phyloP scores from a whole-genome alignment of 2,888 invertebrate genomes.

The Gryllus longicercus region DNA sequence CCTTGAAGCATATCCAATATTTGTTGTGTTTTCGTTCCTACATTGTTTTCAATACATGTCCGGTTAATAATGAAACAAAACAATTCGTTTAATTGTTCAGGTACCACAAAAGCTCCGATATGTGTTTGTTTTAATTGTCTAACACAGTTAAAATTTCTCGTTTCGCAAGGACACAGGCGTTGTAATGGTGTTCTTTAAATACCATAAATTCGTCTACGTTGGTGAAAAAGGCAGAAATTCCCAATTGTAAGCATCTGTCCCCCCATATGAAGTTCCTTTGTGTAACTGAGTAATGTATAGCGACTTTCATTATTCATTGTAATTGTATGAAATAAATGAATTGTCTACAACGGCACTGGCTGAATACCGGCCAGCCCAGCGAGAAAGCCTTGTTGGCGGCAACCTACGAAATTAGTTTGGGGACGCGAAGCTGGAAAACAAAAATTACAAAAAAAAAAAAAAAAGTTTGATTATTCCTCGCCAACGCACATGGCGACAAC shows the following conservation, averaged over 20 bases:
- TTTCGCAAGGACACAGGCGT: background rate
- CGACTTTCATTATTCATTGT: background rate
- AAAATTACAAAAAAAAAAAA: background rate
- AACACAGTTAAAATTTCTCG: background rate
- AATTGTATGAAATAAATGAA: background rate
- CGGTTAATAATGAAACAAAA: background rate
- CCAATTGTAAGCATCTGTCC: background rate
- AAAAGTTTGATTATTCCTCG: slow-evolving; percentile 4
- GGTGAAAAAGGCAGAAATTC: background rate
- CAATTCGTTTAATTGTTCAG: slow-evolving; percentile 8
- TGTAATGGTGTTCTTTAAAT: background rate
- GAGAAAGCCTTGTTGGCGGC: no score
- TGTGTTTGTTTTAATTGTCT: background rate
- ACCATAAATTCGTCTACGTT: background rate
- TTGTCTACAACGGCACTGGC: background rate
- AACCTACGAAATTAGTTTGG: background rate
- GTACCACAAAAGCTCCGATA: background rate
- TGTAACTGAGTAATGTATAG: background rate
- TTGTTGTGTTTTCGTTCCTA: background rate
- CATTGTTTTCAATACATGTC: background rate
- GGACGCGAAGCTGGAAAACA: background rate
- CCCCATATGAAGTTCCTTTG: background rate
- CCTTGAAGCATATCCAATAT: background rate
- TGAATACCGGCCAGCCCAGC: no score
- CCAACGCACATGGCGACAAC: background rate